Evolutionary conservation across 2,113 vertebrate genomes (phyloP).

Genomic region (Psammodynastes pulverulentus): DNA sequence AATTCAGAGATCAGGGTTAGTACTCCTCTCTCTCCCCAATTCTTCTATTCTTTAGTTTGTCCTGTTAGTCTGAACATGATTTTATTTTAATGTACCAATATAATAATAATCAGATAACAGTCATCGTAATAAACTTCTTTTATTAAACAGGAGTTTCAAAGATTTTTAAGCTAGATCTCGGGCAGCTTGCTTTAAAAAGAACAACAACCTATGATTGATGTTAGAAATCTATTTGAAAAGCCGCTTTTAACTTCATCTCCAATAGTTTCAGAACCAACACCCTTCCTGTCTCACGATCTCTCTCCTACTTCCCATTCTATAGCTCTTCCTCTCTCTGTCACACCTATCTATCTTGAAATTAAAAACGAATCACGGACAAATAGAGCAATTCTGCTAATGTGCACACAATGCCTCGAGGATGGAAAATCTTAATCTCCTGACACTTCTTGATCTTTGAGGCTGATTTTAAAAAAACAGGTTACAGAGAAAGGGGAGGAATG

Average conservation of each 20-base stretch:
- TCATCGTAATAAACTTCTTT: neutral
- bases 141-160: neutral
- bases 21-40: neutral
- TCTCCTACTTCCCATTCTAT: conserved; percentile 4
- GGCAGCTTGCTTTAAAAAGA: neutral
- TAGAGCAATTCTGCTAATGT: neutral
- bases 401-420: neutral
- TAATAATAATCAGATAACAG: neutral
- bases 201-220: neutral
- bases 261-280: neutral
- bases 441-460: neutral
- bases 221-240: neutral
- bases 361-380: conserved; percentile 16
- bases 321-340: conserved; percentile 11
- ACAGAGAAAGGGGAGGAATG: neutral
- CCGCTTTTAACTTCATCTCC: neutral
- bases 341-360: conserved; percentile 16
- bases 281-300: conserved; percentile 21
- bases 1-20: neutral
- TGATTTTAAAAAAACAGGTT: neutral
- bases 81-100: neutral
- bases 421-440: conserved; percentile 20
- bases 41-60: neutral
- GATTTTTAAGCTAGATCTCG: neutral
- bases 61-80: neutral